phyloP scores from a whole-genome alignment of 2,797 vertebrate species.

The Aythya fuligula region DNA sequence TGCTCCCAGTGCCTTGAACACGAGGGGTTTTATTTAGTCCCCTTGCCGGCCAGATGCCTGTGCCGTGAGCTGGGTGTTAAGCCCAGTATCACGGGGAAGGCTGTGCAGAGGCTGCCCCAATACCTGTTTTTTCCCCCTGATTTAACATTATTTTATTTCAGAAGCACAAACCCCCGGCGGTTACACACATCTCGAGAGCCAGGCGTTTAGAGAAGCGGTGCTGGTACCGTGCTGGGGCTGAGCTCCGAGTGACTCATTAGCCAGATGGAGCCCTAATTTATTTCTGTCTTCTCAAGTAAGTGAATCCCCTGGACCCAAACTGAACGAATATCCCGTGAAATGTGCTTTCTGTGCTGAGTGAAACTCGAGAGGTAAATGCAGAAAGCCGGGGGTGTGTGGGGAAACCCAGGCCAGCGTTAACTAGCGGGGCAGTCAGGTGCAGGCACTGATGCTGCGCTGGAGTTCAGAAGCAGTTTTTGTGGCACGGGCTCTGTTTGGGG shows the following conservation, averaged over 20 bases:
- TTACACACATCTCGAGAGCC: neutral
- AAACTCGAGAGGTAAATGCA: neutral
- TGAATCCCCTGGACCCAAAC: slow-evolving; percentile 38
- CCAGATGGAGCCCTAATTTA: slow-evolving; percentile 50
- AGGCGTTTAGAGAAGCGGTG: neutral
- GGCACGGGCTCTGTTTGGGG: neutral
- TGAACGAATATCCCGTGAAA: neutral
- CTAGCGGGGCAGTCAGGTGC: neutral
- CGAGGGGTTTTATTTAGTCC: neutral
- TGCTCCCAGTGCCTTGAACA: neutral
- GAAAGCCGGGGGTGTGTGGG: neutral
- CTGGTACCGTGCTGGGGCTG: neutral
- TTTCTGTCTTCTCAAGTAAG: slow-evolving; percentile 37
- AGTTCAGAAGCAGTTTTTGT: slow-evolving; percentile 29
- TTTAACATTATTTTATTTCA: neutral
- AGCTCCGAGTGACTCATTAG: slow-evolving; percentile 44
- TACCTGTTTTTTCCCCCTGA: neutral
- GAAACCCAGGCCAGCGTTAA: neutral
- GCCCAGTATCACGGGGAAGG: no score
- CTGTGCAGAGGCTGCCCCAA: neutral
- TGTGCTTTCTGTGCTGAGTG: neutral
- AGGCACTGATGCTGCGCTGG: neutral
- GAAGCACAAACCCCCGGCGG: neutral
- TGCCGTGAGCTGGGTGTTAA: neutral
- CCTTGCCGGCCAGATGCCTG: neutral